A percentile compares a stretch with the other conserved stretches of the same genome.
phyloP scores from a whole-genome alignment of 2,797 vertebrate species.

The Dipus sagitta region DNA sequence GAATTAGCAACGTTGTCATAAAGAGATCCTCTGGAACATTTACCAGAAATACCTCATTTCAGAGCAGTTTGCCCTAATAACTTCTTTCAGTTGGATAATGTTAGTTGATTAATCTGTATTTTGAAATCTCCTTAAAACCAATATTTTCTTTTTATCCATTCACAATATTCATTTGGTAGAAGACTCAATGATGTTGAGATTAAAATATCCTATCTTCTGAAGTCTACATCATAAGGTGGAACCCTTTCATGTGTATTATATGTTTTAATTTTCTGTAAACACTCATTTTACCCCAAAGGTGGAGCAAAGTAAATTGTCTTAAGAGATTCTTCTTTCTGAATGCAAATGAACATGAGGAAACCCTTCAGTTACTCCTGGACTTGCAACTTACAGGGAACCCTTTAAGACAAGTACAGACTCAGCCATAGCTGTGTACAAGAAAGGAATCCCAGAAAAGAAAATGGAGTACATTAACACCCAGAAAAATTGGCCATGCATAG shows the following conservation, averaged over 20 bases:
- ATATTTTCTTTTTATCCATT: neutral
- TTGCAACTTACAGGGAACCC: neutral
- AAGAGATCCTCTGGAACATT: neutral
- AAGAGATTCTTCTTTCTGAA: neutral
- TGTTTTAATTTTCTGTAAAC: neutral
- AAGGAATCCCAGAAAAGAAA: neutral
- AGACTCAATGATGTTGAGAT: neutral
- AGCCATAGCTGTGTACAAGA: neutral
- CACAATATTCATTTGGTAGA: slow-evolving; percentile 6
- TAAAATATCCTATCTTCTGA: neutral
- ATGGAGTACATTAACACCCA: neutral
- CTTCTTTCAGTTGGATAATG: neutral
- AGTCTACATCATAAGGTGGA: neutral
- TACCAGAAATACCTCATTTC: neutral
- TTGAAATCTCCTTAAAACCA: neutral
- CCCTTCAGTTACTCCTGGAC: neutral
- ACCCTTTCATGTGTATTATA: neutral
- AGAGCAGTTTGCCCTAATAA: neutral
- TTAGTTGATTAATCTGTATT: neutral
- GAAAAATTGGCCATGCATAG: neutral
- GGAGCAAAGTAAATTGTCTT: neutral
- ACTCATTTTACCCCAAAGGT: neutral
- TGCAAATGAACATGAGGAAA: neutral
- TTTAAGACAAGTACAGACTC: neutral
- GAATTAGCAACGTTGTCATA: neutral